Evolutionary conservation across 2,797 vertebrate genomes (phyloP), one percentile per base, ranked within the genome.

Genomic region (Glyptemys insculpta): DNA sequence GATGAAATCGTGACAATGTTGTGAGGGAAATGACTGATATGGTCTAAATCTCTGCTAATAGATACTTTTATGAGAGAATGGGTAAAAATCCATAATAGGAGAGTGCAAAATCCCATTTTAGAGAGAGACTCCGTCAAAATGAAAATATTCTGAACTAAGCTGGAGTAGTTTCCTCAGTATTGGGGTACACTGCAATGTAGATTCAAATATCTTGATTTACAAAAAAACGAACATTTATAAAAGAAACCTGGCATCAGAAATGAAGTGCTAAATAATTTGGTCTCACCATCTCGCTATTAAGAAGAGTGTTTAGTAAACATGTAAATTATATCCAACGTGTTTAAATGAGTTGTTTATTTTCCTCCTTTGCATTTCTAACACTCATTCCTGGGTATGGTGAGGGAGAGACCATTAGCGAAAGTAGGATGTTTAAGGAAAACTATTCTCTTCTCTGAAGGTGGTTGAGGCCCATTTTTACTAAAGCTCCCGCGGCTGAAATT

Each of bases 81-180:
- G 5, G 15, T 86, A 94, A 91, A 81, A 97, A 50, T 6, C 65
- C 62, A 23, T 21, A 68, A 68, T 37, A n/a, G 34, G 65, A 68
- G n/a, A 65, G 57, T 37, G 12, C 65, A 57, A 49, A 16, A 80
- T 88, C 3, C 74, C 0, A 0, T 93, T 93, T 96, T 62, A 93
- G 65, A 92, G 80, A 3, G 34, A 49, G 83, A 29, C 81, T 94
- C 79, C 95, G 76, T 12, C 81, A 84, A 87, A 93, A 85, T 81
- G 81, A 92, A 84, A 84, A 31, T 57, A 80, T 93, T 96, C 81
- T 95, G 76, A 91, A 74, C 5, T 1, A 89, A 91, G 34, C 37
- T 89, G 82, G 27, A 2, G 0, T 87, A 54, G 21, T 87, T 91
- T 57, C 87, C 85, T 11, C 34, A 41, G 21, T 72, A 72, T 21